Evolutionary conservation across 1,140 invertebrate genomes (phyloP), one percentile per base, ranked within the genome.

Genomic region (Cecropterus lyciades): DNA sequence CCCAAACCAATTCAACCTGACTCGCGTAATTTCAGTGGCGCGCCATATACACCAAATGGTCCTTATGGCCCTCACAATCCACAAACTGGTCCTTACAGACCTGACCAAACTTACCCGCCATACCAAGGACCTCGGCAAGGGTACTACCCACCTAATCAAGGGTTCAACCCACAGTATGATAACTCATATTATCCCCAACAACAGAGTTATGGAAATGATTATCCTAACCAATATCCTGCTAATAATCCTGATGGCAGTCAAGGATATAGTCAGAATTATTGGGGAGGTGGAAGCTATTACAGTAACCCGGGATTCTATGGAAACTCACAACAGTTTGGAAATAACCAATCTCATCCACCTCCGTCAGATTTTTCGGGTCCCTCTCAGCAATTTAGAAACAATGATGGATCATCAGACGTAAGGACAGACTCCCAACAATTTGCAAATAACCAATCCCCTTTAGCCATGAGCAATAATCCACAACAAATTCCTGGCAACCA

Each of bases 81-180:
- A 24, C 69, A 67, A 17, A 64, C 69, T n/a, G 69, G 65, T 53
- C 40, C 63, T 3, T 85, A 83, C 43, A 75, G 82, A 70, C 72
- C 81, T 0, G 79, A 87, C 24, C 82, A 82, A 57, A 75, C 76
- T n/a, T 86, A 84, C 45, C 82, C 83, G 13, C 75, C 84, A 5
- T 92, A 89, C 60, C 87, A 87, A 42, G 75, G 73, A 0, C 74
- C 77, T 6, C 82, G 85, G 3, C 55, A 57, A 45, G 55, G 55
- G n/a, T 90, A 86, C 53, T 91, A 89, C 48, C 89, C 90, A 1
- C 84, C 84, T 10, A 89, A 84, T 48, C 87, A 87, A 72, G 79
- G 77, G 0, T 93, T 87, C 48, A 89, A 89, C 60, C 87, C 89
- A 63, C 86, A 90, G 51, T 89, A 88, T 64, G 82, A 84, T 16